Base-by-base conservation (phyloP, 2,797 vertebrate genomes). In the Alcedo quadribrachys region DNA sequence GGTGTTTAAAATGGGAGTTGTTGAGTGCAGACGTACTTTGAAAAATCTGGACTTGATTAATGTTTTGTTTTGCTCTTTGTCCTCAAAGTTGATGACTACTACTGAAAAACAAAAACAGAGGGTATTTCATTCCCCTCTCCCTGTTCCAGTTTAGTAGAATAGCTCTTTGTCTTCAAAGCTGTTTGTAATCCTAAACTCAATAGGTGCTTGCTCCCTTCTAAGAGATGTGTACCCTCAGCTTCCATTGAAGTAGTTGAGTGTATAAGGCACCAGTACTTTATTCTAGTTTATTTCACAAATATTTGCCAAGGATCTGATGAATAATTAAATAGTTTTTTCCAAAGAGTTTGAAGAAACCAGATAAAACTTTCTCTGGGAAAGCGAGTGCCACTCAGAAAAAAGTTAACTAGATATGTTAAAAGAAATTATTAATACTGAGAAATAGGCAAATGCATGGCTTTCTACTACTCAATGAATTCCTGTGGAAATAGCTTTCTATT, bases 351-450 rank as follows among this genome's bases (percentile, higher is more conserved):
- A 94, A 85, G 81, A 95, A 96, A 94, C 30, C 55, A 90, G 84
- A 93, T 92, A 93, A 97, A 84, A 82, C 89, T 96, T 90, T 96
- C 88, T 92, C 80, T 90, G 93, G 82, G 68, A 95, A 95, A 93
- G 81, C 22, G 46, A 94, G 94, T 90, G 85, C 20, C 81, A 86
- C 68, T 96, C 69, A 82, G 78, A 96, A 74, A 92, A 95, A 93
- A 43, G 57, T 63, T 89, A 77, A 75, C 61, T 90, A 88, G 86
- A 32, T 78, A 73, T 5, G 86, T 71, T 93, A 82, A 92, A 92
- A 90, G 84, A 96, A 94, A 93, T 92, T 86, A 81, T 88, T 93
- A 93, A 89, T 92, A 75, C 69, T 63, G 76, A 94, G 76, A 93
- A 84, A 78, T 61, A 66, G 62, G 48, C 55, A 48, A 92, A 69